A percentile compares a stretch with the other conserved stretches of the same genome.
Evolutionary conservation across 2,113 vertebrate species (phyloP).

Genomic region (Lota lota): DNA sequence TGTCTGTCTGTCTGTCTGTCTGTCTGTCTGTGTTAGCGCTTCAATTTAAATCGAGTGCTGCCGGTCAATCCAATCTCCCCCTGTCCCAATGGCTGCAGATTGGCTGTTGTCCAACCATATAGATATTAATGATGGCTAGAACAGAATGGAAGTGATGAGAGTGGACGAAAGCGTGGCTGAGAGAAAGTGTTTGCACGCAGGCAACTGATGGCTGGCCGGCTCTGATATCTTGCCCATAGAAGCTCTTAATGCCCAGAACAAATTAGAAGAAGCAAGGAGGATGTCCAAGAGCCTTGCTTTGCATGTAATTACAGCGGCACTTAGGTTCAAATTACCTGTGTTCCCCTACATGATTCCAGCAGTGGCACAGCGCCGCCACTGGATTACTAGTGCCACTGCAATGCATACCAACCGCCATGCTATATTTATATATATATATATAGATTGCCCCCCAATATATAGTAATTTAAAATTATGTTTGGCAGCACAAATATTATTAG

Average conservation of each 20-base stretch:
- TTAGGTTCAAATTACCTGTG: background rate
- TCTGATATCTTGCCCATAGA: background rate
- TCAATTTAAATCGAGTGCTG: background rate
- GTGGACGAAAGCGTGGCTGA: background rate
- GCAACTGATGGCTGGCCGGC: too few species aligned
- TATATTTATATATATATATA: too few species aligned
- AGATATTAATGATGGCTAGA: background rate
- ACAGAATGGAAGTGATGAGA: background rate
- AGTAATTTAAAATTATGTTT: too few species aligned
- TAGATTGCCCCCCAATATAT: too few species aligned
- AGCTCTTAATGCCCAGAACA: background rate
- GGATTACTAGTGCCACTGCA: too few species aligned
- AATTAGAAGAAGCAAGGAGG: background rate
- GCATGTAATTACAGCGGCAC: background rate
- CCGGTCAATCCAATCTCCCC: background rate
- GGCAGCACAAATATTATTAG: too few species aligned
- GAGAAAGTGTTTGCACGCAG: background rate
- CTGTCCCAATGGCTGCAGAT: background rate
- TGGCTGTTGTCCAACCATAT: background rate
- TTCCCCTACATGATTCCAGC: background rate
- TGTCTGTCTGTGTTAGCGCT: background rate
- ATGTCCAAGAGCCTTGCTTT: background rate
- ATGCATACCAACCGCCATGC: too few species aligned
- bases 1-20: background rate
- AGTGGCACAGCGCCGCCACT: too few species aligned